Evolutionary conservation across 1,140 invertebrate species (phyloP), one percentile per base, ranked within the genome.

Genomic region (Aphelinus certus): DNA sequence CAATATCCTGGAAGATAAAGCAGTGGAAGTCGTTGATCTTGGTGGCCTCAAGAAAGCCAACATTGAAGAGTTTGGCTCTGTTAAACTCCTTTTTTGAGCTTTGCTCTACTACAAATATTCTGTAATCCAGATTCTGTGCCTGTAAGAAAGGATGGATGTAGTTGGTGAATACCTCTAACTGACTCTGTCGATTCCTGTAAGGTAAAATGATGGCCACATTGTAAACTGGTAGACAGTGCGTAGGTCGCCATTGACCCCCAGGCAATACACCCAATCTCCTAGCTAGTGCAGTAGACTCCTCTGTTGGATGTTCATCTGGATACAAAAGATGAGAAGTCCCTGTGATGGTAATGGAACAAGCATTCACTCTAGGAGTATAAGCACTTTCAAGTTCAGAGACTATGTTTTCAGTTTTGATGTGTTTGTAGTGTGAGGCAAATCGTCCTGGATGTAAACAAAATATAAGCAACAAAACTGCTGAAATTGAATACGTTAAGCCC

Each of bases 1-100:
- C 97, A 58, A 99, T 95, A 84, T 99, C 97, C 87, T 98, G 97
- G 81, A 99, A 94, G 66, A 99, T 93, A 63, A 98, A 92, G 83
- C 98, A 99, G 46, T 95, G 92, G 86, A 92, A 96, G 63, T 92
- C 90, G 71, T 90, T 90, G 51, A 92, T 90, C 77, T 89, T 90
- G 48, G 89, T 84, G 0, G 95, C 95, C 81, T 96, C 92, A 3
- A 90, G 85, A 77, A 95, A 97, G 1, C 96, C 98, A 77, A 97
- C 93, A 84, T 99, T 99, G 80, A 99, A 93, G 6, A 99, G 89
- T 84, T 96, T 96, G 0, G 95, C 97, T 81, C 96, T 91, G 89
- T 99, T 99, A 82, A 98, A 99, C 9, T 94, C 93, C 62, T 89
- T 87, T 3, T 89, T 88, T 66, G 91, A 89, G 70, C 91, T 91